Evolutionary conservation across 2,888 invertebrate genomes (phyloP), one percentile per base, ranked within the genome.

Genomic region (Prosopocoilus inquinatus): DNA sequence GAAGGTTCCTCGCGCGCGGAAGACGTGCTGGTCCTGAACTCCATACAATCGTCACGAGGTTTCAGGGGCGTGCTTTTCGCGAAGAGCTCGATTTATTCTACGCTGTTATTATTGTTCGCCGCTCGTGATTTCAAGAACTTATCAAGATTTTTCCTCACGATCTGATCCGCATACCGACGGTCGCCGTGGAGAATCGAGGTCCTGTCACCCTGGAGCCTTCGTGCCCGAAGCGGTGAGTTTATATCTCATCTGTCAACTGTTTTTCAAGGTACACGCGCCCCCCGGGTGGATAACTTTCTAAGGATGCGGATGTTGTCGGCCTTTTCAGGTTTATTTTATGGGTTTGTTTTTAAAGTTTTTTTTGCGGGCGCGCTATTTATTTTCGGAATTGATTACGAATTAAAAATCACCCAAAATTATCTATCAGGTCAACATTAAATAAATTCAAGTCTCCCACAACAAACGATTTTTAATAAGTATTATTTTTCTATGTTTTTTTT

Each of bases 181-280:
- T 69, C 67, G 65, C 67, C 63, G 67, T 70, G 71, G 70, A 71
- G 63, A 69, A 67, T 65, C 64, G 71, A 63, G 67, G 66, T 51
- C 61, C 70, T 51, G 63, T 66, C 72, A 71, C 71, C 67, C 75
- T 77, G 75, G 76, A 76, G 72, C 67, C 75, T 64, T 68, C 75
- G 70, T 74, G 73, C 70, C 73, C 73, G 61, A 76, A 75, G 68
- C 66, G 76, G 75, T 75, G 61, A 69, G 71, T 63, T 58, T 48
- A 13, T 48, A 41, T 41, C 67, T 68, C 67, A 41, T 41, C 41
- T 41, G 41, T 41, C 41, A 41, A 41, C 15, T 41, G 41, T 16
- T 41, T 41, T 11, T 41, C 41, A 41, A 41, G 41, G 41, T 41
- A 41, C 41, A 41, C 9, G 13, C 12, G 41, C 41, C 41, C 41